Evolutionary conservation across 2,888 invertebrate genomes (phyloP).

Genomic region (Strigamia maritima): DNA sequence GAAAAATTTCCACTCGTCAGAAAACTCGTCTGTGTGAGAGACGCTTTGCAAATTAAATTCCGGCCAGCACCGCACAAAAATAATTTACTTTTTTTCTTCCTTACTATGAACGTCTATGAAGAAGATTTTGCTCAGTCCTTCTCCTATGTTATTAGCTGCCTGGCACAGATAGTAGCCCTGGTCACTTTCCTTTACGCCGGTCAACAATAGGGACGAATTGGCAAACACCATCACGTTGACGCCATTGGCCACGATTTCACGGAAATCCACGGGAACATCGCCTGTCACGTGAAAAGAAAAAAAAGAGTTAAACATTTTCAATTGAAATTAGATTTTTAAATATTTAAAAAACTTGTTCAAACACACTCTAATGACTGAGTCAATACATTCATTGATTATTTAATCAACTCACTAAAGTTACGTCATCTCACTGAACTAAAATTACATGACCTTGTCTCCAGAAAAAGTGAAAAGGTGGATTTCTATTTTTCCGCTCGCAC

Average conservation of each 20-base stretch:
- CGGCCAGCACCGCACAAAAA: background rate
- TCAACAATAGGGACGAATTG: slow-evolving; percentile 39
- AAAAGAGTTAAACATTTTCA: background rate
- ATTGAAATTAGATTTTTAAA: no score
- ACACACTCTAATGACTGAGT: no score
- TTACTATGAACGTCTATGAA: slow-evolving; percentile 41
- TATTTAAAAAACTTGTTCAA: no score
- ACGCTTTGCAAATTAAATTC: background rate
- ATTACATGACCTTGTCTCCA: no score
- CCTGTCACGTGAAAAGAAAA: background rate
- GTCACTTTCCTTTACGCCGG: slow-evolving; percentile 36
- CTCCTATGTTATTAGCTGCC: slow-evolving; percentile 41
- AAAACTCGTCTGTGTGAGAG: background rate
- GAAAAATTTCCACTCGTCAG: background rate
- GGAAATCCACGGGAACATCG: slow-evolving; percentile 6
- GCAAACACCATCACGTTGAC: slow-evolving; percentile 17
- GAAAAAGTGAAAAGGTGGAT: no score
- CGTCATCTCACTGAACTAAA: no score
- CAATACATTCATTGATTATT: no score
- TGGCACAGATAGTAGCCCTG: slow-evolving; percentile 41
- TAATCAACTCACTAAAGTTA: no score
- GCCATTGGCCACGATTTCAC: slow-evolving; percentile 4
- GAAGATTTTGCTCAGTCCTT: slow-evolving; percentile 41
- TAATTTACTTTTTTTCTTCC: background rate
- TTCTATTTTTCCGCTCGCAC: no score